phyloP scores from a whole-genome alignment of 2,113 vertebrate species.

The Seriola aureovittata region DNA sequence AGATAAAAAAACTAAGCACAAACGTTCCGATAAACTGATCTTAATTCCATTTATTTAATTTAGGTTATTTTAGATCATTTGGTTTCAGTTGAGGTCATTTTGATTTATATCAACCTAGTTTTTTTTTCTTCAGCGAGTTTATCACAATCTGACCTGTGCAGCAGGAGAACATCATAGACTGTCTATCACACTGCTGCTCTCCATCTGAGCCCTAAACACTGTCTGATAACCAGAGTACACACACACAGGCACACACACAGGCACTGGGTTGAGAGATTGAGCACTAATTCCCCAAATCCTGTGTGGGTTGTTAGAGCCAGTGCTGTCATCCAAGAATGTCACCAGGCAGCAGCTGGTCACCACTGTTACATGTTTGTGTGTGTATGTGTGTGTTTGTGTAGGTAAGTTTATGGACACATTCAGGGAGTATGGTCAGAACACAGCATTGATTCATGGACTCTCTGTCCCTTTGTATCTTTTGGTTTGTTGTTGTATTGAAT shows the following conservation, averaged over 20 bases:
- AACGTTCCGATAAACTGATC: background rate
- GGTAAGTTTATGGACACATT: slow-evolving; percentile 31
- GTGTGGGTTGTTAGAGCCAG: slow-evolving; percentile 66
- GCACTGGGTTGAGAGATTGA: slow-evolving; percentile 45
- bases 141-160: slow-evolving; percentile 53
- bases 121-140: slow-evolving; percentile 31
- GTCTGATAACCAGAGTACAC: slow-evolving; percentile 40
- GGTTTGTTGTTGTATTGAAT: slow-evolving; percentile 39
- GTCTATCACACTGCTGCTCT: slow-evolving; percentile 48
- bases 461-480: slow-evolving; percentile 28
- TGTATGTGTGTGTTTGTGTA: slow-evolving; percentile 27
- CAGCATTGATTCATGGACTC: slow-evolving; percentile 29
- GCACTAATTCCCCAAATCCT: slow-evolving; percentile 69
- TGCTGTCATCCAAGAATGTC: slow-evolving; percentile 68
- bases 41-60: background rate
- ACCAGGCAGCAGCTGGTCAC: slow-evolving; percentile 69
- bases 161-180: slow-evolving; percentile 41
- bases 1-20: background rate
- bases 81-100: slow-evolving; percentile 6
- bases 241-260: background rate
- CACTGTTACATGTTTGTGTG: slow-evolving; percentile 34
- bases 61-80: background rate
- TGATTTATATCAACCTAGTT: slow-evolving; percentile 25
- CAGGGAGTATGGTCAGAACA: slow-evolving; percentile 27
- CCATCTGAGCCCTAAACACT: slow-evolving; percentile 66